phyloP scores from a whole-genome alignment of 2,113 vertebrate species.

The Donacobius atricapilla region DNA sequence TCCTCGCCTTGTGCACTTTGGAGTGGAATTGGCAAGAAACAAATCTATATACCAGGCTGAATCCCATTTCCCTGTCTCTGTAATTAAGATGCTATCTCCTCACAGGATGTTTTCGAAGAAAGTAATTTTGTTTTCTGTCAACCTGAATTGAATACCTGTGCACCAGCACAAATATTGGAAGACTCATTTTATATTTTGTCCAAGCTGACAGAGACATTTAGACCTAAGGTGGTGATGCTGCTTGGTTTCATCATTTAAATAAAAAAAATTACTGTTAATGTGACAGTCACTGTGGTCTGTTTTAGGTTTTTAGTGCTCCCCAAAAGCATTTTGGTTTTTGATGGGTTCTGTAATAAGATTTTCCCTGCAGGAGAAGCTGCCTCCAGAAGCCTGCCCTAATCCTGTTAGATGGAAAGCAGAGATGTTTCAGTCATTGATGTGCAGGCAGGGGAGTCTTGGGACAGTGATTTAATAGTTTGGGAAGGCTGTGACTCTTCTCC shows the following conservation, averaged over 20 bases:
- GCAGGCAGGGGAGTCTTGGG: not conserved
- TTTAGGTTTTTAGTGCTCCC: not conserved
- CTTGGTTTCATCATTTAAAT: conserved; percentile 8
- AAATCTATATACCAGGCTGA: not conserved
- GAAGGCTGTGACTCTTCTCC: not conserved
- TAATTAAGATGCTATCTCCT: conserved; percentile 38
- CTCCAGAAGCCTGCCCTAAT: not conserved
- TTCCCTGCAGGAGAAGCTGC: conserved; percentile 11
- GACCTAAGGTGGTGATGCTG: not conserved
- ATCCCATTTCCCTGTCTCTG: not conserved
- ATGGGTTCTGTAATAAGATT: conserved; percentile 1
- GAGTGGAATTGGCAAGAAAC: not conserved
- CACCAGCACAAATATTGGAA: not conserved
- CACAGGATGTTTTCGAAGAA: conserved; percentile 10
- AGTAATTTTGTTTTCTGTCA: conserved; percentile 50
- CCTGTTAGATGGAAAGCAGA: not conserved
- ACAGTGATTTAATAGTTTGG: not conserved
- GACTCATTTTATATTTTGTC: not conserved
- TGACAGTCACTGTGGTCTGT: not conserved
- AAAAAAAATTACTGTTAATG: not conserved
- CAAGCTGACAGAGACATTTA: not conserved
- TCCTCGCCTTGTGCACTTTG: fast-evolving
- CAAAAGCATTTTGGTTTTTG: not conserved
- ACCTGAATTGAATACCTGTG: conserved; percentile 4
- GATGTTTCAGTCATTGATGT: not conserved